A percentile compares a stretch with the other conserved stretches of the same genome.
phyloP scores from a whole-genome alignment of 2,888 invertebrate species.

The Tachina lurida region DNA sequence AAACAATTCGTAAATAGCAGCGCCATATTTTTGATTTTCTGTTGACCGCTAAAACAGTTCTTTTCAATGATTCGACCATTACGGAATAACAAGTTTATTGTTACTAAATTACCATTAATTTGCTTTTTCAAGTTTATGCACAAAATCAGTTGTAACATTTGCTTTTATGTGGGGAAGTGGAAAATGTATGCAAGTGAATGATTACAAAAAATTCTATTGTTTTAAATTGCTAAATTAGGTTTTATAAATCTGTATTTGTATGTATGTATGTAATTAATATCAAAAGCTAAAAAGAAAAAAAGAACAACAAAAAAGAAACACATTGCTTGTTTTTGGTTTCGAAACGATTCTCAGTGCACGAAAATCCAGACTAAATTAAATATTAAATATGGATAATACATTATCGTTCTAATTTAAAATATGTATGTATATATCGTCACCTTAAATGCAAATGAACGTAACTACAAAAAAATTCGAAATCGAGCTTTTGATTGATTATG shows the following conservation, averaged over 20 bases:
- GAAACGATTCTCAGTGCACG: slow-evolving; percentile 10
- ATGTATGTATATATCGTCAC: background rate
- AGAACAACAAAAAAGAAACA: slow-evolving; percentile 7
- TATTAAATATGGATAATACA: slow-evolving; percentile 20
- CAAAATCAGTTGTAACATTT: slow-evolving; percentile 34
- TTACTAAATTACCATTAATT: slow-evolving; percentile 47
- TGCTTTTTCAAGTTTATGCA: slow-evolving; percentile 40
- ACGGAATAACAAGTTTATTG: slow-evolving; percentile 45
- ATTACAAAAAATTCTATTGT: slow-evolving; percentile 34
- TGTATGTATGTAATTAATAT: background rate
- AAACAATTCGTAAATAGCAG: slow-evolving; percentile 57
- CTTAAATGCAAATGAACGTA: too few species aligned
- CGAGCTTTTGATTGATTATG: too few species aligned
- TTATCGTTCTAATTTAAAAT: slow-evolving; percentile 26
- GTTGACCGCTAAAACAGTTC: slow-evolving; percentile 51
- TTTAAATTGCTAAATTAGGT: slow-evolving; percentile 51
- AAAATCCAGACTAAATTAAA: slow-evolving; percentile 27
- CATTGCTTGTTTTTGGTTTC: background rate
- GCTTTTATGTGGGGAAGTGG: background rate
- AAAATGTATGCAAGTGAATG: slow-evolving; percentile 11
- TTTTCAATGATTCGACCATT: slow-evolving; percentile 61
- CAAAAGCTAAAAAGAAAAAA: background rate
- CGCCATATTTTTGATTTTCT: slow-evolving; percentile 58
- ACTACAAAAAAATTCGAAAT: too few species aligned
- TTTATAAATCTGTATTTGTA: background rate